Base-by-base conservation (phyloP, 2,888 invertebrate species). In the Deilephila porcellus region DNA sequence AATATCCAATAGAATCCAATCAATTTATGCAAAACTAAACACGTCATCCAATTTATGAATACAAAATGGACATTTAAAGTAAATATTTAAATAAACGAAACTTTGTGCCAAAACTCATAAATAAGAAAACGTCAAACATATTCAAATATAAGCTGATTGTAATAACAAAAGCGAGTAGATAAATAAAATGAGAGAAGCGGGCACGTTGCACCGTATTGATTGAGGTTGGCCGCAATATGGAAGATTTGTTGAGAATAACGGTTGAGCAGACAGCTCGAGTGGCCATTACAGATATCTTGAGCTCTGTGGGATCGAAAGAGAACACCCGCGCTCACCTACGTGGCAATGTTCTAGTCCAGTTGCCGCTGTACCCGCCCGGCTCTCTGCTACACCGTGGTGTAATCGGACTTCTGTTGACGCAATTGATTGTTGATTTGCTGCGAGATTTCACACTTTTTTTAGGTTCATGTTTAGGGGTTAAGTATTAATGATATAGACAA, bases 261-360 rank as follows among this genome's bases (percentile, higher is more conserved):
- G 89, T 86, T 86, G 89, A 89, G 88, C 86, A 90, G 91, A 92
- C 90, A 90, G 90, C 91, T 91, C 90, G 89, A 92, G 92, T 93
- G 91, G 92, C 93, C 92, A 93, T 93, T 93, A 93, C 89, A 89
- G 92, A 91, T 92, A 92, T 90, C 90, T 90, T 87, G 90, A 88
- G 90, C 88, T 86, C 81, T 84, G 83, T 82, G 85, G 86, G 86
- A 90, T 90, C 87, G 89, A 85, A 84, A 85, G 81, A 85, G 87
- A 86, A 88, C 86, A 87, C 86, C 86, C 83, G 76, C 82, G 83
- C 85, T 84, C 85, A 89, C 88, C 89, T 90, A 87, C 84, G 84
- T 67, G 62, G 72, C 56, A 67, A 67, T 70, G 60, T 88, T 85
- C 88, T 87, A 85, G 88, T 89, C 85, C 85, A 85, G 84, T 88